phyloP scores from a whole-genome alignment of 2,113 vertebrate species.

The Mormyrus lacerda region DNA sequence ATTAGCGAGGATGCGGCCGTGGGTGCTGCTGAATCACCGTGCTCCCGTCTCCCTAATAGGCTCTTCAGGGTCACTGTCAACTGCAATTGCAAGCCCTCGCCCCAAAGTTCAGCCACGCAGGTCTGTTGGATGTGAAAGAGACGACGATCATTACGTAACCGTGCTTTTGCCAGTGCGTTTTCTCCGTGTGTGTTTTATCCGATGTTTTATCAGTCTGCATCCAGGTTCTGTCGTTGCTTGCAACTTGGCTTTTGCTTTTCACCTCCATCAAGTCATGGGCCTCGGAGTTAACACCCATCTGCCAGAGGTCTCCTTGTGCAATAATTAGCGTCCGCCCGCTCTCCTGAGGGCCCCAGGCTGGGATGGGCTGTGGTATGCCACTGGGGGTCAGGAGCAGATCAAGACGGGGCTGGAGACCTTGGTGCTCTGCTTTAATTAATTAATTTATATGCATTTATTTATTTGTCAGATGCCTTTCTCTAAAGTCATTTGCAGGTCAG shows the following conservation, averaged over 20 bases:
- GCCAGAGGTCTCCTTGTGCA: constrained; percentile 4
- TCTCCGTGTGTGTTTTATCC: not conserved
- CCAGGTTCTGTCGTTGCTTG: not conserved
- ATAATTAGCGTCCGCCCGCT: not conserved
- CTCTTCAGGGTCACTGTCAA: not conserved
- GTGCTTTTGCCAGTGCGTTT: not conserved
- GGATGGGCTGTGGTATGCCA: not conserved
- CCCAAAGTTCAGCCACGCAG: not conserved
- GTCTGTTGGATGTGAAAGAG: not conserved
- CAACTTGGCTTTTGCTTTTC: not conserved
- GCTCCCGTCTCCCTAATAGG: constrained; percentile 35
- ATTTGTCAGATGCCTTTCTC: not conserved
- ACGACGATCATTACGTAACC: not conserved
- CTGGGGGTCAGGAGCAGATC: not conserved
- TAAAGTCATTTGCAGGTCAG: not conserved
- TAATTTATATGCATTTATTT: not conserved
- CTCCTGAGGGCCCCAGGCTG: not conserved
- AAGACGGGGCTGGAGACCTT: not conserved
- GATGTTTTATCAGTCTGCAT: not conserved
- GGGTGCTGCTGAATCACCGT: constrained; percentile 50
- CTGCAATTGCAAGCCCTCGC: not conserved
- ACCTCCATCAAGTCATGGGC: constrained; percentile 12
- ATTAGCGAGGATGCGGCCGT: constrained; percentile 66
- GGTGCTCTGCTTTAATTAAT: not conserved
- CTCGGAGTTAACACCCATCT: constrained; percentile 5